Evolutionary conservation across 1,140 invertebrate species (phyloP).

Genomic region (Forficula auricularia): DNA sequence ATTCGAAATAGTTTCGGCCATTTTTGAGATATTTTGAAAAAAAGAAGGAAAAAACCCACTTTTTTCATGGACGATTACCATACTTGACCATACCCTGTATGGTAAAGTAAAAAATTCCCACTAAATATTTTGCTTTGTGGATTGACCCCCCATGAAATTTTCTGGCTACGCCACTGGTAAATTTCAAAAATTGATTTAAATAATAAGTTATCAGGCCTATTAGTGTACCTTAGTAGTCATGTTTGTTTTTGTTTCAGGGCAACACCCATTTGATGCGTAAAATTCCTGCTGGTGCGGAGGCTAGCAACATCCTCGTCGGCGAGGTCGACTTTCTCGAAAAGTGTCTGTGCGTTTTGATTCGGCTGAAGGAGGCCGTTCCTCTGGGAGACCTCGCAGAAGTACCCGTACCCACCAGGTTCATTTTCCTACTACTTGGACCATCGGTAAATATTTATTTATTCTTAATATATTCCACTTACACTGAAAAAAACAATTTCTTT

Average conservation of each 20-base stretch:
- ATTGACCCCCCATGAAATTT: too few species aligned
- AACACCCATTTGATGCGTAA: constrained; percentile 93
- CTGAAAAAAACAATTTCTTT: background rate
- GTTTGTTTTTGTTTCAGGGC: constrained; percentile 30
- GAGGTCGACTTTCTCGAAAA: constrained; percentile 92
- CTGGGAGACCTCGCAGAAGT: constrained; percentile 94
- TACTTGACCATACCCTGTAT: too few species aligned
- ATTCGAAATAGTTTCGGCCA: too few species aligned
- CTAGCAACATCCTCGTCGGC: constrained; percentile 92
- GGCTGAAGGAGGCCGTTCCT: constrained; percentile 71
- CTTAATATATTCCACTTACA: background rate
- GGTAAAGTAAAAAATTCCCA: too few species aligned
- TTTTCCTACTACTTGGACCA: constrained; percentile 88
- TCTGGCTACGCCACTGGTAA: too few species aligned
- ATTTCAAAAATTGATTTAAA: too few species aligned
- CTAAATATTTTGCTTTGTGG: too few species aligned
- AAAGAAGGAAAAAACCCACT: too few species aligned
- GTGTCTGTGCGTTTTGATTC: constrained; percentile 79
- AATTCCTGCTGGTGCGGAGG: constrained; percentile 90
- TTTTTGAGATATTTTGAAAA: too few species aligned
- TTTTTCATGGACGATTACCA: too few species aligned
- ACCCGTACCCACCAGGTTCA: constrained; percentile 86
- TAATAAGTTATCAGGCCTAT: too few species aligned
- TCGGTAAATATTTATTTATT: constrained; percentile 33
- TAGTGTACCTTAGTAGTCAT: too few species aligned